Conservation (phyloP, 1,140 invertebrate species). For the Myzus persicae region DNA sequence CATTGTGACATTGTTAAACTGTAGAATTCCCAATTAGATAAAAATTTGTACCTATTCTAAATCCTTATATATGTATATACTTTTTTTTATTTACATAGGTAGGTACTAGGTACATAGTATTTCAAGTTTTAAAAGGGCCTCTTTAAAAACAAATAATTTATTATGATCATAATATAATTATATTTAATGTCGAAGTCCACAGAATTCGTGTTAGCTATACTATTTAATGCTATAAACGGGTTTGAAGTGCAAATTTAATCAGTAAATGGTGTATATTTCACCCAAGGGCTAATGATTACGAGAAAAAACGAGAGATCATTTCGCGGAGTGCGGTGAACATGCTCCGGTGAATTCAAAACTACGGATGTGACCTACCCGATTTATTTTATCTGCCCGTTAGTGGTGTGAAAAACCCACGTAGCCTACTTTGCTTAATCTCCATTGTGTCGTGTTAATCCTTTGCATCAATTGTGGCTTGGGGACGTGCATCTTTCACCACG, state of each 20-base stretch:
- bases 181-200: not conserved
- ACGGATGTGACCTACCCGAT: not conserved
- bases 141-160: not conserved
- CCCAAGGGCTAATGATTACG: not conserved
- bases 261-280: not conserved
- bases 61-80: not conserved
- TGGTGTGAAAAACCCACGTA: slow-evolving; percentile 20
- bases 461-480: not conserved
- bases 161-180: not conserved
- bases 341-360: not conserved
- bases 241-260: not conserved
- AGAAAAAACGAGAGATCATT: not conserved
- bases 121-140: not conserved
- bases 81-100: not conserved
- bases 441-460: slow-evolving; percentile 32
- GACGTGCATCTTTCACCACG: not conserved
- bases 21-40: not conserved
- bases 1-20: not conserved
- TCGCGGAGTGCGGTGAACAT: not conserved
- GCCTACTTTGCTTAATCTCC: slow-evolving; percentile 22
- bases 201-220: not conserved
- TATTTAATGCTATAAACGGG: not conserved
- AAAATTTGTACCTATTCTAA: not conserved
- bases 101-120: not conserved
- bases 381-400: not conserved